These are phyloP conservation scores for Drosophila paracracens DNA, from an alignment of 2,888 invertebrate species.

Conservation along the genomic window DNA sequence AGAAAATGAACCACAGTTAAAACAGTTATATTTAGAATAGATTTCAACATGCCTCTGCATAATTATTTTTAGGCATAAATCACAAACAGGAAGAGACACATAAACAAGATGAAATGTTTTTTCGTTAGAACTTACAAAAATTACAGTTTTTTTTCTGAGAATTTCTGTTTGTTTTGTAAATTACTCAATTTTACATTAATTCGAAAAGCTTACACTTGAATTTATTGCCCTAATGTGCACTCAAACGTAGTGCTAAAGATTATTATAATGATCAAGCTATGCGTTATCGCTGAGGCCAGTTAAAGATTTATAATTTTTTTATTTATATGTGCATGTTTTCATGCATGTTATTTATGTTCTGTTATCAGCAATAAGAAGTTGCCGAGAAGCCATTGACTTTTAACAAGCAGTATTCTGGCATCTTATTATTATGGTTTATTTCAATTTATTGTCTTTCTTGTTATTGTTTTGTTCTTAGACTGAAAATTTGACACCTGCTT, in stretches of 20 bases:
- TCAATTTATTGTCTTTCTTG: neutral
- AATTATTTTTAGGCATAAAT: neutral
- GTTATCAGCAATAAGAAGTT: slow-evolving; percentile 9
- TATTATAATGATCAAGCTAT: slow-evolving; percentile 4
- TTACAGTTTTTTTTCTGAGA: neutral
- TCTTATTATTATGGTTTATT: neutral
- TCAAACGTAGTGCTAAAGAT: slow-evolving; percentile 8
- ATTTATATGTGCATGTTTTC: neutral
- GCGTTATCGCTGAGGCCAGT: slow-evolving; percentile 6
- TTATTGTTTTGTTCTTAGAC: slow-evolving; percentile 15
- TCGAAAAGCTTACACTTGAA: neutral
- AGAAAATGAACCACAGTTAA: neutral
- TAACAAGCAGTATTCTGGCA: neutral
- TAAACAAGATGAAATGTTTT: slow-evolving; percentile 8
- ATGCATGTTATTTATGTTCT: neutral
- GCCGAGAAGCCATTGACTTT: slow-evolving; percentile 8
- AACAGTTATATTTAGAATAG: neutral
- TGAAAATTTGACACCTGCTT: slow-evolving; percentile 48
- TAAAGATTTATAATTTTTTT: neutral
- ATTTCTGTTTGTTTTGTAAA: neutral
- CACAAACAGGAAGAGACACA: slow-evolving; percentile 12
- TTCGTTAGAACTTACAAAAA: slow-evolving; percentile 1
- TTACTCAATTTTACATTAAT: neutral
- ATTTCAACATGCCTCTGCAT: neutral
- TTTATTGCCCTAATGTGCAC: neutral